These are phyloP conservation scores for Drosophila sp. DNA, from an alignment of 1,140 invertebrate species.

Conservation along the genomic window DNA sequence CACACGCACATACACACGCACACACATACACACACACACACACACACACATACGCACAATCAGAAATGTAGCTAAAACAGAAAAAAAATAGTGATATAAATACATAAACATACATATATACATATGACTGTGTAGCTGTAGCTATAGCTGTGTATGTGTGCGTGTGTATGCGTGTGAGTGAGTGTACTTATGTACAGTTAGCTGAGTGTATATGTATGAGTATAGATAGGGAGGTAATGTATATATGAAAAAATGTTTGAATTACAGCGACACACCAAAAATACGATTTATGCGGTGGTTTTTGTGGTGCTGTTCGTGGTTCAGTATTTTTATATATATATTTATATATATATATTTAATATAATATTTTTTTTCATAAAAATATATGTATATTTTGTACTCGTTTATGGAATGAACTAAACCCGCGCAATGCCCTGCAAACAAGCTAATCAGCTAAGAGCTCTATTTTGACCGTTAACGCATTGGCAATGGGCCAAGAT, in stretches of 20 bases:
- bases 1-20: constrained; percentile 23
- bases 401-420: constrained; percentile 49
- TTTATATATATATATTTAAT: background rate
- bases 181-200: constrained; percentile 9
- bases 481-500: background rate
- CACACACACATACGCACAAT: constrained; percentile 18
- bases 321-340: background rate
- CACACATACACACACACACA: constrained; percentile 4
- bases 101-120: constrained; percentile 40
- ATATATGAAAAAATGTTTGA: constrained; percentile 37
- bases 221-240: constrained; percentile 38
- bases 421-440: constrained; percentile 56
- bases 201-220: too few species aligned
- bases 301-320: constrained; percentile 29
- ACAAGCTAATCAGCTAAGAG: constrained; percentile 32
- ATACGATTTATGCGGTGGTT: constrained; percentile 48
- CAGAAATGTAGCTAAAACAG: constrained; percentile 34
- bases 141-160: background rate
- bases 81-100: constrained; percentile 48
- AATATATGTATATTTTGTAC: constrained; percentile 6
- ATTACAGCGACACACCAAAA: constrained; percentile 55
- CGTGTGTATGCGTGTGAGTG: constrained; percentile 12
- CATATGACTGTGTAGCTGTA: constrained; percentile 26
- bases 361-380: constrained; percentile 44
- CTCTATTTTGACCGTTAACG: background rate